phyloP scores from a whole-genome alignment of 2,888 invertebrate genomes.

The Brachylomia viminalis region DNA sequence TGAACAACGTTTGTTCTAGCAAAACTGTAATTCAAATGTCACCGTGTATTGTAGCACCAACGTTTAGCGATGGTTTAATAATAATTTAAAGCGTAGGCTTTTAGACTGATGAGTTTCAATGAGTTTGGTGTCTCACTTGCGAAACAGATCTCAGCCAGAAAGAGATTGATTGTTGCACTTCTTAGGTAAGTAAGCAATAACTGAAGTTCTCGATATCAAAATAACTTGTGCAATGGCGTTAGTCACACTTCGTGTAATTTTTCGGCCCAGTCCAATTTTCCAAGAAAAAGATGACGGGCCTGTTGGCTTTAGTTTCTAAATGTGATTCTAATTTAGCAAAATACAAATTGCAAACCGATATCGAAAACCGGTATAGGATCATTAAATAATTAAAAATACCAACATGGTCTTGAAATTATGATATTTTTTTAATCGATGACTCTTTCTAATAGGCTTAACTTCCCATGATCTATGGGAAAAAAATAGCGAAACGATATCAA shows the following conservation, averaged over 20 bases:
- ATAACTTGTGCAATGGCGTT: background rate
- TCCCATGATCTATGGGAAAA: conserved; percentile 39
- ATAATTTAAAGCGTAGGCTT: conserved; percentile 72
- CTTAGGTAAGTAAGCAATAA: background rate
- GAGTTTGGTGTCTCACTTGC: conserved; percentile 68
- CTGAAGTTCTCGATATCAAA: background rate
- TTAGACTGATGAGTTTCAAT: conserved; percentile 66
- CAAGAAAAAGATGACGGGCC: background rate
- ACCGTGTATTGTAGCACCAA: conserved; percentile 44
- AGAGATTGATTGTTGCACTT: conserved; percentile 53
- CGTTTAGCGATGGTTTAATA: conserved; percentile 45
- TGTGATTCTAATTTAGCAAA: conserved; percentile 25
- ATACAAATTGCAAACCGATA: conserved; percentile 41
- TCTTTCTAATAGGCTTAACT: conserved; percentile 40
- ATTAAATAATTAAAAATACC: conserved; percentile 34
- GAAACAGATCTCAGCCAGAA: conserved; percentile 48
- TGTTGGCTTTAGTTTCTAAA: conserved; percentile 37
- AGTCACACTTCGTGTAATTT: background rate
- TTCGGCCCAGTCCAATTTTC: background rate
- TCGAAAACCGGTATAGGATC: conserved; percentile 16
- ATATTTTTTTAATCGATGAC: conserved; percentile 33
- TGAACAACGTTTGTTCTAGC: too few species aligned
- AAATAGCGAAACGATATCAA: conserved; percentile 51
- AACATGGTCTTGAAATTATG: conserved; percentile 41
- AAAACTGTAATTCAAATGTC: too few species aligned